Percentiles rank a stretch among this genome's conserved stretches.
These are phyloP conservation scores for Loripinus fragilis DNA, from an alignment of 2,888 invertebrate species.

Conservation along the genomic window DNA sequence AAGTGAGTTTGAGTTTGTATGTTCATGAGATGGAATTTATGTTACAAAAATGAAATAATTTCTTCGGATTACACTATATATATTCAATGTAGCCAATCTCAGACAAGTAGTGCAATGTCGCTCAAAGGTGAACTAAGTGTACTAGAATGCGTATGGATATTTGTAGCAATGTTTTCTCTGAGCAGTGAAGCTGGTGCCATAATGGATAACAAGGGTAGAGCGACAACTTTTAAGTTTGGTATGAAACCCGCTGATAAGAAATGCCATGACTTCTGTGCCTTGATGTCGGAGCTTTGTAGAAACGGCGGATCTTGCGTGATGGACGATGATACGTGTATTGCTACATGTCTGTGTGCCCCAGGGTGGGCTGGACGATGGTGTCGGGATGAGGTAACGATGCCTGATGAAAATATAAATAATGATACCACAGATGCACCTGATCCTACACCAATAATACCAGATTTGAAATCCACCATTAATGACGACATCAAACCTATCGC, in stretches of 20 bases:
- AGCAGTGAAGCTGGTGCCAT: background rate
- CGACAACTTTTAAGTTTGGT: background rate
- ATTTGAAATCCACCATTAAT: background rate
- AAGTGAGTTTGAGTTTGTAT: too few species aligned
- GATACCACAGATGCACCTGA: background rate
- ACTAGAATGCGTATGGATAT: background rate
- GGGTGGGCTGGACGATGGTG: slow-evolving; percentile 60
- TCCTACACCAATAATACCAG: background rate
- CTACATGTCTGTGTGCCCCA: slow-evolving; percentile 55
- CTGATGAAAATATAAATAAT: background rate
- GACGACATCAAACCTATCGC: background rate
- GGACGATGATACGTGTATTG: slow-evolving; percentile 53
- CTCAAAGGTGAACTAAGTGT: background rate
- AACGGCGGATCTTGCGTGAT: slow-evolving; percentile 59
- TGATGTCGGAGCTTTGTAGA: slow-evolving; percentile 41
- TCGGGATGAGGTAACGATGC: background rate
- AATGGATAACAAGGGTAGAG: background rate
- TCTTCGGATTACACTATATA: too few species aligned
- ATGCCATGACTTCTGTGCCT: slow-evolving; percentile 52
- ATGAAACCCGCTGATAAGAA: slow-evolving; percentile 10
- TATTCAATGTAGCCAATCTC: too few species aligned
- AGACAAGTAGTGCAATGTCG: background rate
- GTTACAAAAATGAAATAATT: too few species aligned
- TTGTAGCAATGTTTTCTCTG: background rate
- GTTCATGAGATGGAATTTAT: too few species aligned